Conservation (phyloP, 2,888 invertebrate species). For the Gymnocheta viridis region DNA sequence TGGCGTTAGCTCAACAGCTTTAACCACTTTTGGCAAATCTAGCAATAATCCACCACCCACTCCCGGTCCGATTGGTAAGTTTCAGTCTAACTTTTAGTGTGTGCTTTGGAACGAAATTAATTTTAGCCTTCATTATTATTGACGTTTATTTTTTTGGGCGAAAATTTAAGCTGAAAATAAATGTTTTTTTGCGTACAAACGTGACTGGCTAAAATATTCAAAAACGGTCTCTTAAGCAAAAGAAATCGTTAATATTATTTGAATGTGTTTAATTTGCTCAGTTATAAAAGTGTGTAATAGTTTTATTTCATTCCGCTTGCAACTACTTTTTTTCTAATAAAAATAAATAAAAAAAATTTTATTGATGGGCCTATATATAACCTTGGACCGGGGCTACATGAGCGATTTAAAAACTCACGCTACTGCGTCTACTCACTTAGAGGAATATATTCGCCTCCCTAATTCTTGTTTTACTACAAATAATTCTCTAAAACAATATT, state of each 20-base stretch:
- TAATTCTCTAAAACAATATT: no score
- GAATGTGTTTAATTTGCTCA: background rate
- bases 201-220: background rate
- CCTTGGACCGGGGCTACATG: no score
- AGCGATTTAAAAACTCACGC: no score
- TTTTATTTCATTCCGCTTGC: background rate
- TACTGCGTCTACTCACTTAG: no score
- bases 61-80: slow-evolving; percentile 85
- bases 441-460: no score
- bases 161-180: background rate
- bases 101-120: background rate
- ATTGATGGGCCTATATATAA: no score
- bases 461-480: no score
- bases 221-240: background rate
- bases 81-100: background rate
- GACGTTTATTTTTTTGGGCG: background rate
- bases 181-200: background rate
- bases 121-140: slow-evolving; percentile 11
- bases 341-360: no score
- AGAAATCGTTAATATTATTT: background rate
- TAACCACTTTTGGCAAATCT: slow-evolving; percentile 88
- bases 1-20: slow-evolving; percentile 84
- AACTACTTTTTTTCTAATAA: no score
- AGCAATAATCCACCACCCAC: slow-evolving; percentile 85
- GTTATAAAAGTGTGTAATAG: background rate